These are phyloP conservation scores for Xestia c-nigrum DNA, from an alignment of 2,888 invertebrate species.

Conservation along the genomic window DNA sequence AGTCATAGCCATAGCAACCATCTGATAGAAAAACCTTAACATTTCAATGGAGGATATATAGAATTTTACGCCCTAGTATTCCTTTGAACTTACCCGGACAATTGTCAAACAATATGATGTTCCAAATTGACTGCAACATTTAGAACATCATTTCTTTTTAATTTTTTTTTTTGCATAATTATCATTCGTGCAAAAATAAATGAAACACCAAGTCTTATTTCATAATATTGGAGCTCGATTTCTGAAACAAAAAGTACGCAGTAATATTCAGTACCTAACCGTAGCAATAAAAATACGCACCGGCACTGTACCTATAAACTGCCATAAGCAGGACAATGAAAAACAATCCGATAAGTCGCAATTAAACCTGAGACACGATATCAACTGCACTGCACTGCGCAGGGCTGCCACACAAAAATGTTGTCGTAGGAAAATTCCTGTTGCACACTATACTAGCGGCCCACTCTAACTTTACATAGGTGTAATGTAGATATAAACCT, in stretches of 20 bases:
- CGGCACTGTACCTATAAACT: constrained; percentile 55
- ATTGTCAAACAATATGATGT: constrained; percentile 42
- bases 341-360: constrained; percentile 73
- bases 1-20: background rate
- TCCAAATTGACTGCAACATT: constrained; percentile 15
- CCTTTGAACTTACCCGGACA: constrained; percentile 14
- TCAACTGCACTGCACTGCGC: constrained; percentile 63
- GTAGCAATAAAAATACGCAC: constrained; percentile 58
- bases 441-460: background rate
- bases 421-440: background rate
- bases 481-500: too few relatives aligned
- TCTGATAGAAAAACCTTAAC: background rate
- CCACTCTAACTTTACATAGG: too few relatives aligned
- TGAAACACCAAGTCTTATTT: background rate
- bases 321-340: constrained; percentile 72
- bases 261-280: constrained; percentile 34
- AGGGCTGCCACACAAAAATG: constrained; percentile 63
- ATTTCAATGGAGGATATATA: background rate
- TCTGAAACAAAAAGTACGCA: constrained; percentile 17
- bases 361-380: constrained; percentile 73
- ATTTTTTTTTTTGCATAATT: background rate
- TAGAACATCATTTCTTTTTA: background rate
- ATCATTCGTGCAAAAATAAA: constrained; percentile 6
- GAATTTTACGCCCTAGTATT: background rate
- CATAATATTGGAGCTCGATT: background rate